Conservation (phyloP, 2,888 invertebrate genomes). For the Opisthograptis luteolata region DNA sequence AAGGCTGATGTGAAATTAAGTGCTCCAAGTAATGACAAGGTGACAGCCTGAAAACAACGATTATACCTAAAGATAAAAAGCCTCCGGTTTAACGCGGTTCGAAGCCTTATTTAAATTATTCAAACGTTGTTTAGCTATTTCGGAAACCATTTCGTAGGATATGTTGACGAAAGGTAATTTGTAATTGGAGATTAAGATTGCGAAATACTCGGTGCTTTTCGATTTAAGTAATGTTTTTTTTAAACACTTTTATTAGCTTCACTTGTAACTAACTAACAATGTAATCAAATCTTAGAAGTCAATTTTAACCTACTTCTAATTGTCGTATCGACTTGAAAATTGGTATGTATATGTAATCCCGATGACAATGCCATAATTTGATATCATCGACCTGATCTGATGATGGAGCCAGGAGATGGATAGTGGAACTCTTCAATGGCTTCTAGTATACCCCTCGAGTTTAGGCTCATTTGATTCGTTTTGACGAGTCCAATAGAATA, state of each 20-base stretch:
- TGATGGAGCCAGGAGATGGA: too few relatives aligned
- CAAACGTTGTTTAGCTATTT: conserved; percentile 13
- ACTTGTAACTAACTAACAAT: too few relatives aligned
- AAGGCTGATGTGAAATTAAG: conserved; percentile 42
- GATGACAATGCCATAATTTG: too few relatives aligned
- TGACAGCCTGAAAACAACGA: conserved; percentile 27
- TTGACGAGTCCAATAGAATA: too few relatives aligned
- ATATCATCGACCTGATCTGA: too few relatives aligned
- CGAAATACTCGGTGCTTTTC: conserved; percentile 6
- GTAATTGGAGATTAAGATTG: conserved; percentile 16
- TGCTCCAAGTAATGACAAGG: conserved; percentile 45
- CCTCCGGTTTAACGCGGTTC: conserved; percentile 13
- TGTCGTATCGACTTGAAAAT: too few relatives aligned
- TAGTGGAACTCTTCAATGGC: too few relatives aligned
- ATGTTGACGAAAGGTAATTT: conserved; percentile 16
- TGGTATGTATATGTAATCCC: too few relatives aligned
- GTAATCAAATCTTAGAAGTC: too few relatives aligned
- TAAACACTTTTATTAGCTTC: background rate
- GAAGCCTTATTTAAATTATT: conserved; percentile 14
- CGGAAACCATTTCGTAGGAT: conserved; percentile 9
- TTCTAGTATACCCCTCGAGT: too few relatives aligned
- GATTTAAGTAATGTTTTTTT: background rate
- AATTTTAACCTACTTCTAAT: too few relatives aligned
- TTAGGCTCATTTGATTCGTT: too few relatives aligned
- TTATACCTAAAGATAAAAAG: conserved; percentile 39